Evolutionary conservation across 2,797 vertebrate species (phyloP).

Genomic region (Acrocephalus scirpaceus): DNA sequence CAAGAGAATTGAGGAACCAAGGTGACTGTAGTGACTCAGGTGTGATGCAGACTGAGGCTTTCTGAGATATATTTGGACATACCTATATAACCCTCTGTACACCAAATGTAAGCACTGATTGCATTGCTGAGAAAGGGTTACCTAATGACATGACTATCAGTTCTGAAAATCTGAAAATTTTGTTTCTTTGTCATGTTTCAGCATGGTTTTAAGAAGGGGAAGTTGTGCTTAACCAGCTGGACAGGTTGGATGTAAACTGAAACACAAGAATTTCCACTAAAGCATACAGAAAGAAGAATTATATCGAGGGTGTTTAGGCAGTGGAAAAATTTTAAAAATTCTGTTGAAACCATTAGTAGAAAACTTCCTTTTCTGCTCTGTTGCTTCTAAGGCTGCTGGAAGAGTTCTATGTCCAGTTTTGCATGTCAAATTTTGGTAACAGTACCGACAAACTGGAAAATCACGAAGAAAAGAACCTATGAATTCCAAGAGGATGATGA

Average conservation of each 20-base stretch:
- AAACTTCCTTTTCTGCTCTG: neutral
- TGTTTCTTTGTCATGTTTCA: neutral
- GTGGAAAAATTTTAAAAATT: neutral
- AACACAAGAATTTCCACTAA: neutral
- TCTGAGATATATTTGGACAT: neutral
- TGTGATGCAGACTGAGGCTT: neutral
- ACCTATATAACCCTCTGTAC: neutral
- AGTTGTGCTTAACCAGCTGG: neutral
- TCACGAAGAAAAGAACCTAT: neutral
- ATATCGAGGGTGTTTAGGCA: neutral
- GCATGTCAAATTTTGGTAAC: neutral
- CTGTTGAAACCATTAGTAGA: neutral
- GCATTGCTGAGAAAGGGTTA: neutral
- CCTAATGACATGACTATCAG: neutral
- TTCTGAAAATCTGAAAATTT: neutral
- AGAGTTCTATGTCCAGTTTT: neutral
- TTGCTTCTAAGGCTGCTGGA: neutral
- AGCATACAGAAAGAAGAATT: neutral
- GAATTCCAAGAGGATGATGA: neutral
- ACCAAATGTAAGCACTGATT: neutral
- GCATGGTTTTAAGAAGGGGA: neutral
- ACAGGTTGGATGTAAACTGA: neutral
- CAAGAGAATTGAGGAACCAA: neutral
- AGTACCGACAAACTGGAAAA: neutral
- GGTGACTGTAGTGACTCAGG: neutral